Percentiles rank a stretch among this genome's conserved stretches.
Evolutionary conservation across 2,888 invertebrate species (phyloP).

Genomic region (Hyppa rectilinea): DNA sequence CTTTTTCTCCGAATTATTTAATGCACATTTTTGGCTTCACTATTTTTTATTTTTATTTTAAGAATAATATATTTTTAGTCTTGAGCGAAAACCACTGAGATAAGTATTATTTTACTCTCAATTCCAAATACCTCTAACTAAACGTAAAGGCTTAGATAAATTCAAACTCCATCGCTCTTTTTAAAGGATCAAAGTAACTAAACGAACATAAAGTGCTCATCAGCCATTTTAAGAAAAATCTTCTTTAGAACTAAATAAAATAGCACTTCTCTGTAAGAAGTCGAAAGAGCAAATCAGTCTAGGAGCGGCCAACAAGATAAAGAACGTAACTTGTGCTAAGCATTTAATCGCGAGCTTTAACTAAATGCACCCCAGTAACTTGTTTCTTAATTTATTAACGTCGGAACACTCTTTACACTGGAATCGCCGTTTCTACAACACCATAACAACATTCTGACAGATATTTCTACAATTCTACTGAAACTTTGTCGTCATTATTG

Average conservation of each 20-base stretch:
- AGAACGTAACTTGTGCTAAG: slow-evolving; percentile 45
- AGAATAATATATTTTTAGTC: too few species aligned
- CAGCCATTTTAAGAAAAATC: not conserved
- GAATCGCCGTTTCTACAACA: slow-evolving; percentile 27
- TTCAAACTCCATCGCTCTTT: not conserved
- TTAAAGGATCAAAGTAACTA: slow-evolving; percentile 20
- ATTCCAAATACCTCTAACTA: not conserved
- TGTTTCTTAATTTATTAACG: slow-evolving; percentile 55
- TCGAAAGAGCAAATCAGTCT: slow-evolving; percentile 31
- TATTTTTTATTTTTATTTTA: too few species aligned
- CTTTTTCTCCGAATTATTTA: too few species aligned
- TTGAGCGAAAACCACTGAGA: not conserved
- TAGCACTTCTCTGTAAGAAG: slow-evolving; percentile 14
- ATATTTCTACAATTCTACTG: slow-evolving; percentile 11
- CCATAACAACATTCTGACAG: slow-evolving; percentile 12
- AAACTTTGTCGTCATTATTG: slow-evolving; percentile 23
- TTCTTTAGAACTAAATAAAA: slow-evolving; percentile 23
- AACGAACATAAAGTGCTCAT: slow-evolving; percentile 6
- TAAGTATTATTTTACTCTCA: not conserved
- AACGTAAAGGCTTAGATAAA: too few species aligned
- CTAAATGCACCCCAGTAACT: slow-evolving; percentile 50
- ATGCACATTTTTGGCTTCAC: too few species aligned
- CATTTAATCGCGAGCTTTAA: slow-evolving; percentile 53
- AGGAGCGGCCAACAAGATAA: slow-evolving; percentile 30
- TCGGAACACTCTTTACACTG: slow-evolving; percentile 17